A percentile compares a stretch with the other conserved stretches of the same genome.
These are phyloP conservation scores for Ctenodactylus gundi DNA, from an alignment of 2,113 vertebrate genomes.

Conservation along the genomic window DNA sequence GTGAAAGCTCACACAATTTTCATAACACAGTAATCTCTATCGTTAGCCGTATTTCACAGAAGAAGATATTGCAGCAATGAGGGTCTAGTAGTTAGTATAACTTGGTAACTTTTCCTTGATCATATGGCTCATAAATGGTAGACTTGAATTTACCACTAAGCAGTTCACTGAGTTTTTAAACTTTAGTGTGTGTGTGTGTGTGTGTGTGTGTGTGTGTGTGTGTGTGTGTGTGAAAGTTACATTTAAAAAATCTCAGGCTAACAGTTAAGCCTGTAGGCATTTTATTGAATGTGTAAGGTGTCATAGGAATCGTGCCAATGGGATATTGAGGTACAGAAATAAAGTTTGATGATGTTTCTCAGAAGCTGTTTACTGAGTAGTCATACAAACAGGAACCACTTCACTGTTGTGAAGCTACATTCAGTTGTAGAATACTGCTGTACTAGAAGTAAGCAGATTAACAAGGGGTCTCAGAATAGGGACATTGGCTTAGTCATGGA, in stretches of 20 bases:
- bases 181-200: not conserved
- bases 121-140: not conserved
- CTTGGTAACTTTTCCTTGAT: not conserved
- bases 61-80: not conserved
- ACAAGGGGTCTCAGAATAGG: not conserved
- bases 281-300: not conserved
- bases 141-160: constrained; percentile 3
- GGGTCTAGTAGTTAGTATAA: not conserved
- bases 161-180: not conserved
- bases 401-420: not conserved
- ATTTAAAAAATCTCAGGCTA: constrained; percentile 26
- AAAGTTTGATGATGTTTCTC: not conserved
- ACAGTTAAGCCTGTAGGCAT: not conserved
- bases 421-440: not conserved
- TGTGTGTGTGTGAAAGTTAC: not conserved
- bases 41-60: constrained; percentile 19
- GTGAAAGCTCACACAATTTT: not conserved
- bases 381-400: not conserved
- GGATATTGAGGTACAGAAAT: not conserved
- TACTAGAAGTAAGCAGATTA: not conserved
- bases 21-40: not conserved
- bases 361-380: not conserved
- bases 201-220: not conserved
- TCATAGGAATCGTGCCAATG: not conserved
- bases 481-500: not conserved